A percentile compares a stretch with the other conserved stretches of the same genome.
Conservation (phyloP, 2,888 invertebrate genomes). For the Glaucopsyche alexis region DNA sequence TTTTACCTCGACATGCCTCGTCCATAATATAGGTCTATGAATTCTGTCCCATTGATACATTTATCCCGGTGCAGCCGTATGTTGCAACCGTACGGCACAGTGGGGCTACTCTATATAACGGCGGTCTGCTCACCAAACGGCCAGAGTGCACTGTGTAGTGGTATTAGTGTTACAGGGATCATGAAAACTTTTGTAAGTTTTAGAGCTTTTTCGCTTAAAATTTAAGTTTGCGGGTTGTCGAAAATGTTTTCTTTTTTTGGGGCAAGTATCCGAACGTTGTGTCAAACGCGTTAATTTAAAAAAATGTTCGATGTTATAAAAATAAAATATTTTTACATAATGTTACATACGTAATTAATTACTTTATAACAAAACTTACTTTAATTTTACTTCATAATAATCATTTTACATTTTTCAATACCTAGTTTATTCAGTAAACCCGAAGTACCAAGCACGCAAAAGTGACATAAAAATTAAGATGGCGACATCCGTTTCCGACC, state of each 20-base stretch:
- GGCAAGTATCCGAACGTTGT: neutral
- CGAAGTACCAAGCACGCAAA: neutral
- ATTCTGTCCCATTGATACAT: neutral
- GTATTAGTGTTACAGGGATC: constrained; percentile 33
- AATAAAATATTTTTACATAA: too few species aligned
- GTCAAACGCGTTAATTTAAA: neutral
- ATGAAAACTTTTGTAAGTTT: constrained; percentile 72
- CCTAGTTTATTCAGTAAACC: neutral
- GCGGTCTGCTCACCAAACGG: neutral
- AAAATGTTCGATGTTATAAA: too few species aligned
- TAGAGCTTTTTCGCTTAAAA: neutral
- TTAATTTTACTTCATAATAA: too few species aligned
- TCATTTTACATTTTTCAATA: too few species aligned
- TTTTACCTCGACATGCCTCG: too few species aligned
- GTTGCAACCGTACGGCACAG: neutral
- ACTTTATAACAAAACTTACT: too few species aligned
- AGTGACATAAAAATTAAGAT: neutral
- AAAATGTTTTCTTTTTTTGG: constrained; percentile 30
- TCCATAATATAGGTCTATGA: too few species aligned
- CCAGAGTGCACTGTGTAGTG: constrained; percentile 26
- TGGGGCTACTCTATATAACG: constrained; percentile 22
- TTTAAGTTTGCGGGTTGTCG: neutral
- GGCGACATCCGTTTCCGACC: neutral
- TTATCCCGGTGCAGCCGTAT: neutral
- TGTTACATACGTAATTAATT: too few species aligned